Evolutionary conservation across 2,113 vertebrate species (phyloP).

Genomic region (human): GRCh38 chr18:23347501-23348000

Average conservation of each 20-base stretch:
- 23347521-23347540: too few relatives aligned
- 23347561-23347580: too few relatives aligned
- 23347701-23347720: too few relatives aligned
- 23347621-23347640: too few relatives aligned
- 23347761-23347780: neutral
- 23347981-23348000: neutral
- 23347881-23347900: neutral
- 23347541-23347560: too few relatives aligned
- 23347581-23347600: too few relatives aligned
- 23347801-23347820: neutral
- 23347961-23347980: neutral
- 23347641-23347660: too few relatives aligned
- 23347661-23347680: too few relatives aligned
- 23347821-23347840: neutral
- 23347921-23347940: neutral
- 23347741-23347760: neutral
- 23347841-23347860: neutral
- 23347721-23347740: conserved; percentile 7
- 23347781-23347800: too few relatives aligned
- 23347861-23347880: neutral
- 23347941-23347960: neutral
- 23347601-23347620: too few relatives aligned
- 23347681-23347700: too few relatives aligned
- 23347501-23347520: too few relatives aligned
- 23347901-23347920: neutral